Evolutionary conservation across 2,888 invertebrate genomes (phyloP), one percentile per base, ranked within the genome.

Genomic region (Hedychridium roseum): DNA sequence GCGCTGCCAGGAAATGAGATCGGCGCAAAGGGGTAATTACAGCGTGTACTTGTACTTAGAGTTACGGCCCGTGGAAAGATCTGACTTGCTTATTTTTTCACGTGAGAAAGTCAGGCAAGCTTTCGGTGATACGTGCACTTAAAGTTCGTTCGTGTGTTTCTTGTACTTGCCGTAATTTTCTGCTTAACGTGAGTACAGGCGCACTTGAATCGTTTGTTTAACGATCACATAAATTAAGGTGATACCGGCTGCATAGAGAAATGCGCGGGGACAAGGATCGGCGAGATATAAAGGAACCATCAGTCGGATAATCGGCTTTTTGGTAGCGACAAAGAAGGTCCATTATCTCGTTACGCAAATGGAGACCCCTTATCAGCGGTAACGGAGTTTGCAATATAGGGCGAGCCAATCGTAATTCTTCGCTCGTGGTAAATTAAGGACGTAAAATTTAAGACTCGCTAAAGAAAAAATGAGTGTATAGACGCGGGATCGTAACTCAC

Each of bases 321-420:
- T 55, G 64, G 67, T 62, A 57, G 62, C 60, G 58, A 55, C 56
- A 67, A 68, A 64, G 61, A 9, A 42, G 54, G 44, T 31, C 65
- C 51, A 72, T 73, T 72, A 73, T 72, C 69, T 70, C 54, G 64
- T 71, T 71, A 66, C 55, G 60, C 62, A 70, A 70, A 68, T 66
- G 12, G 27, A 72, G 60, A 62, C 54, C 54, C 55, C 53, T 57
- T 60, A 64, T 68, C 65, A 48, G 54, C 36, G 53, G 34, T 43
- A 43, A 42, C 36, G 51, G n/a, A n/a, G 56, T 43, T 30, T 46
- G 46, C 31, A 48, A 42, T 50, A 47, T 26, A 50, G 45, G 47
- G 35, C 11, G 35, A 3, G 15, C 12, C 48, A 54, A 57, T 54
- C 43, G 45, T 45, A 27, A 27, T 27, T 27, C 5, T 4, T 9